phyloP scores from a whole-genome alignment of 1,140 invertebrate genomes.

The Charaxes varanes region DNA sequence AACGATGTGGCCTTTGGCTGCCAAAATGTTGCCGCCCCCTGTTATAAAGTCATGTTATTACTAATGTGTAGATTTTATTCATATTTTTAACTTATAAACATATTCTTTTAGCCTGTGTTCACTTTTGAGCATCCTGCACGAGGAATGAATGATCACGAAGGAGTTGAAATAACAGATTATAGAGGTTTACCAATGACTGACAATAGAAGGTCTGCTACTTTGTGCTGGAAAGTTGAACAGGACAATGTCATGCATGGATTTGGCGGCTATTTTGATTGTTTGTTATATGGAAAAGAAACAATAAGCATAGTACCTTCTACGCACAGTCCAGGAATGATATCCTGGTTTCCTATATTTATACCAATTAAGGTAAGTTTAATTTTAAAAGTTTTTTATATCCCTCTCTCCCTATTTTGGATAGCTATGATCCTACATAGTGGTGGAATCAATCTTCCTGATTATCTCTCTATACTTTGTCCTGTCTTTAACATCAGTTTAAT shows the following conservation, averaged over 20 bases:
- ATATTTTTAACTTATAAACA: background rate
- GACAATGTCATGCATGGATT: constrained; percentile 93
- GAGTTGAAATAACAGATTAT: constrained; percentile 57
- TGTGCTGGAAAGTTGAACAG: constrained; percentile 82
- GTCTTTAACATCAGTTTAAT: too few species aligned
- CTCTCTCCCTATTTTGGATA: constrained; percentile 44
- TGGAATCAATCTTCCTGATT: too few species aligned
- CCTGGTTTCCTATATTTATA: constrained; percentile 98
- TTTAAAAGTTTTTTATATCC: background rate
- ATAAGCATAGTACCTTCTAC: constrained; percentile 93
- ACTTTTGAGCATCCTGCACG: constrained; percentile 88
- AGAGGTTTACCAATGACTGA: constrained; percentile 81
- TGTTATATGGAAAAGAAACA: constrained; percentile 88
- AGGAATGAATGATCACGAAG: constrained; percentile 39
- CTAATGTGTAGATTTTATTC: too few species aligned
- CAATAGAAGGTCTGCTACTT: constrained; percentile 83
- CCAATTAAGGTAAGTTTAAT: constrained; percentile 83
- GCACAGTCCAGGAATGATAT: constrained; percentile 93
- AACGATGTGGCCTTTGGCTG: too few species aligned
- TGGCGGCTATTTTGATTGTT: constrained; percentile 94
- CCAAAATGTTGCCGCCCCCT: too few species aligned
- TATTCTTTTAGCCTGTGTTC: constrained; percentile 79
- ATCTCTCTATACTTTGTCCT: too few species aligned
- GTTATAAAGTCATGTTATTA: too few species aligned
- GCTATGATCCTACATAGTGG: too few species aligned